phyloP scores from a whole-genome alignment of 30 jellyfish, hydroid and myxozoan species.

The Hydractinia symbiolongicarpus region DNA sequence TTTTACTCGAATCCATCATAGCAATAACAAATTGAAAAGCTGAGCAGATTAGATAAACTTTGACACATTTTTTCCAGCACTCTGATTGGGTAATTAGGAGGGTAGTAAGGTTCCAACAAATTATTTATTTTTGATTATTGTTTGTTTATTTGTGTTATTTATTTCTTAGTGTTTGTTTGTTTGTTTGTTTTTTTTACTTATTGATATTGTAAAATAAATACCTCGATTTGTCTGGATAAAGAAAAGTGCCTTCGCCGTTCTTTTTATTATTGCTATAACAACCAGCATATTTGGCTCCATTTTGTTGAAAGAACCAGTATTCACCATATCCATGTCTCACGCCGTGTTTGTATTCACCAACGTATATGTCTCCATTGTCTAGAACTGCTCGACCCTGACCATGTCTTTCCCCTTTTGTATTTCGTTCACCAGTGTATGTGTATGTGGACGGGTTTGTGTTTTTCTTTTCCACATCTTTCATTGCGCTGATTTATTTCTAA shows the following conservation, averaged over 20 bases:
- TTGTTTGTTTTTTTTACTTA: no score
- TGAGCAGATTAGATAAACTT: no score
- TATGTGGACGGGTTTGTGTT: conserved; percentile 29
- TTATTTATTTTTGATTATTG: no score
- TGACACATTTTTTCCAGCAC: no score
- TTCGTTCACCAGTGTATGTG: conserved; percentile 66
- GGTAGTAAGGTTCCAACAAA: no score
- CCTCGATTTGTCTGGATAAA: conserved; percentile 69
- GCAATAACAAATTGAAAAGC: no score
- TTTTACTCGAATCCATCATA: no score
- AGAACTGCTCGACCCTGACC: conserved; percentile 75
- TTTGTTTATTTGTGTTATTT: no score
- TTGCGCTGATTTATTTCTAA: neutral
- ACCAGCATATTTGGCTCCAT: conserved; percentile 64
- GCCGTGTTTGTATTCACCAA: conserved; percentile 65
- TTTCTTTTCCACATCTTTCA: neutral
- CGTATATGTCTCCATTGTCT: conserved; percentile 82
- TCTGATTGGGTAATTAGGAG: no score
- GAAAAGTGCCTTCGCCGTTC: conserved; percentile 69
- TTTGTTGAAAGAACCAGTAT: conserved; percentile 50
- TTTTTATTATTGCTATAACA: conserved; percentile 60
- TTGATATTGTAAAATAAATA: neutral
- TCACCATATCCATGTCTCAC: conserved; percentile 81
- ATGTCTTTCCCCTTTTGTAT: conserved; percentile 77
- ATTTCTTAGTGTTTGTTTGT: no score